These are phyloP conservation scores for Benthosema pterotum DNA, from an alignment of 2,797 vertebrate species.

Conservation along the genomic window DNA sequence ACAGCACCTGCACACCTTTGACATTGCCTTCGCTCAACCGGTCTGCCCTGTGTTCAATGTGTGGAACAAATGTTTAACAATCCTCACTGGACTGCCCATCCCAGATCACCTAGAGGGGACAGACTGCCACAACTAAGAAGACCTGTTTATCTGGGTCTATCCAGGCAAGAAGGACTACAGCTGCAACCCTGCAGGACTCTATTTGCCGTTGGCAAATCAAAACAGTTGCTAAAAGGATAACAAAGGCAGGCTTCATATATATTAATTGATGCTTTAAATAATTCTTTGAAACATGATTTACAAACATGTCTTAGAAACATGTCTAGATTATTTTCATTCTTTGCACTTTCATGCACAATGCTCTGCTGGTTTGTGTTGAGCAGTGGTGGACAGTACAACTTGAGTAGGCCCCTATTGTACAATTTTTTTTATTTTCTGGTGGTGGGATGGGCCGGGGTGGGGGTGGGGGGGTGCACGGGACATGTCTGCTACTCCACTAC, in stretches of 20 bases:
- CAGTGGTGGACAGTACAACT: no score
- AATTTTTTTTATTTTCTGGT: no score
- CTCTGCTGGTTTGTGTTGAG: conserved; percentile 50
- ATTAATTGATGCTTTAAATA: conserved; percentile 79
- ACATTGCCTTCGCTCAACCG: conserved; percentile 91
- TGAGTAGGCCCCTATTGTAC: no score
- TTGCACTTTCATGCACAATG: conserved; percentile 82
- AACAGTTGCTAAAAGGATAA: conserved; percentile 19
- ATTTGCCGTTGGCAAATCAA: conserved; percentile 16
- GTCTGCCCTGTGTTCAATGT: conserved; percentile 97
- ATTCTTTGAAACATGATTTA: conserved; percentile 70
- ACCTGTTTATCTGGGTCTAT: conserved; percentile 14
- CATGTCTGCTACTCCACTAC: no score
- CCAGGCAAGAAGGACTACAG: conserved; percentile 31
- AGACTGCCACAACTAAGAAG: conserved; percentile 83
- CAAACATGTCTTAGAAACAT: conserved; percentile 28
- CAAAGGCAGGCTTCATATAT: conserved; percentile 66
- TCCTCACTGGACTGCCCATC: conserved; percentile 96
- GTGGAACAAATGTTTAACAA: conserved; percentile 96
- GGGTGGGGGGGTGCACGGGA: no score
- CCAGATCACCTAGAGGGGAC: conserved; percentile 93
- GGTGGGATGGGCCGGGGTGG: no score
- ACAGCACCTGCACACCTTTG: conserved; percentile 95
- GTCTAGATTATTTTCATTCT: conserved; percentile 68
- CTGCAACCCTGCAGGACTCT: conserved; percentile 29